These are phyloP conservation scores for Phrynocephalus guinanensis DNA, from an alignment of 2,797 vertebrate genomes.

Conservation along the genomic window DNA sequence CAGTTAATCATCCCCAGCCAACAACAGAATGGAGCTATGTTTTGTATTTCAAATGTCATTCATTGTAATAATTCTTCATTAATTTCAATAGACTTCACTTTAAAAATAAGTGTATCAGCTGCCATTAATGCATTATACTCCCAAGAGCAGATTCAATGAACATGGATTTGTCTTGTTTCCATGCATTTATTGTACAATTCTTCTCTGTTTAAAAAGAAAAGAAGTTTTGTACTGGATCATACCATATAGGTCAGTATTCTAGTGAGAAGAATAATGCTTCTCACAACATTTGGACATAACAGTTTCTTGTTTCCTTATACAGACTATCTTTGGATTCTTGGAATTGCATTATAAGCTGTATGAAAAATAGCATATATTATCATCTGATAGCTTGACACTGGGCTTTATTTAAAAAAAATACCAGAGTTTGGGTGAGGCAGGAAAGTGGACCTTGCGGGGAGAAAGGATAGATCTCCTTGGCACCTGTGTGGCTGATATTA, in stretches of 20 bases:
- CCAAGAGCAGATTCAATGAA: conserved; percentile 50
- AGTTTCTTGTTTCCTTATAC: not conserved
- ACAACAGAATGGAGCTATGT: conserved; percentile 58
- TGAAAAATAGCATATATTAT: not conserved
- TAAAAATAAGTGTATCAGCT: conserved; percentile 53
- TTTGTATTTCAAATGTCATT: conserved; percentile 47
- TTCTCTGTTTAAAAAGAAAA: conserved; percentile 14
- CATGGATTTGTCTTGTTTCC: conserved; percentile 44
- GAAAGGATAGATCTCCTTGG: too few species aligned
- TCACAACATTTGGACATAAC: too few species aligned
- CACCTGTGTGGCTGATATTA: too few species aligned
- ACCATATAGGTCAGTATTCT: not conserved
- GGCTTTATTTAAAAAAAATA: too few species aligned
- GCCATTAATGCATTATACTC: conserved; percentile 50
- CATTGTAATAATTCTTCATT: conserved; percentile 25
- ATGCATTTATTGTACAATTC: conserved; percentile 36
- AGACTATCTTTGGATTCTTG: not conserved
- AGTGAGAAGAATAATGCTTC: not conserved
- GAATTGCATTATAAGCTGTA: not conserved
- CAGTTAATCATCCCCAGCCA: conserved; percentile 52
- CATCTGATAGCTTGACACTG: not conserved
- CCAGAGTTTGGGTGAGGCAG: too few species aligned
- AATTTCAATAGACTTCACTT: conserved; percentile 51
- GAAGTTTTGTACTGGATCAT: not conserved
- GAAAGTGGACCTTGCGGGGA: too few species aligned